Percentiles rank a stretch among this genome's conserved stretches.
Evolutionary conservation across 2,888 invertebrate species (phyloP).

Genomic region (Melipona beecheii): DNA sequence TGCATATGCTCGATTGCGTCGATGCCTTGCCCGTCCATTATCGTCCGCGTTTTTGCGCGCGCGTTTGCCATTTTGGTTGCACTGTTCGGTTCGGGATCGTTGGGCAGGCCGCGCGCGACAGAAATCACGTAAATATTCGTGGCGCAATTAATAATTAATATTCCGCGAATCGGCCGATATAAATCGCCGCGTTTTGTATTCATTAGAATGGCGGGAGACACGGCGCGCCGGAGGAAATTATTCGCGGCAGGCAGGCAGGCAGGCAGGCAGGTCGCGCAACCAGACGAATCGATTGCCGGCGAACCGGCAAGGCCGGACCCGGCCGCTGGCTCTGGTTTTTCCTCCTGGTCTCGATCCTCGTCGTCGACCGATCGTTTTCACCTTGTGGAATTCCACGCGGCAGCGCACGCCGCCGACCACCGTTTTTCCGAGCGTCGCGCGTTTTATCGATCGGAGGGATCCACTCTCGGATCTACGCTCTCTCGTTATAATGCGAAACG

Average conservation of each 20-base stretch:
- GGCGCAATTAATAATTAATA: conserved; percentile 63
- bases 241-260: conserved; percentile 17
- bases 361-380: conserved; percentile 30
- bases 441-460: background rate
- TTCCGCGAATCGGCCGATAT: conserved; percentile 49
- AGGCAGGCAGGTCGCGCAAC: background rate
- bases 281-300: conserved; percentile 33
- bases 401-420: background rate
- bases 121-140: conserved; percentile 57
- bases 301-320: conserved; percentile 2
- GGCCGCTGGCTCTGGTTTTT: conserved; percentile 15
- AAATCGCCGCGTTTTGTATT: conserved; percentile 52
- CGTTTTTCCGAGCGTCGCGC: background rate
- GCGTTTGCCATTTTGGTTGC: conserved; percentile 67
- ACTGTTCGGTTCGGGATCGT: conserved; percentile 59
- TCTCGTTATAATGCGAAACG: background rate
- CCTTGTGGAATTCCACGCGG: background rate
- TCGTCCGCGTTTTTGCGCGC: conserved; percentile 56
- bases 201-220: conserved; percentile 20
- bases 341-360: background rate
- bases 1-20: conserved; percentile 71
- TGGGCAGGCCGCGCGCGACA: conserved; percentile 32
- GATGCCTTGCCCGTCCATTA: conserved; percentile 54
- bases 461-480: background rate
- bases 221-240: conserved; percentile 29